Percentiles rank a stretch among this genome's conserved stretches.
Evolutionary conservation across 2,113 vertebrate genomes (phyloP).

Genomic region (Bettongia penicillata): DNA sequence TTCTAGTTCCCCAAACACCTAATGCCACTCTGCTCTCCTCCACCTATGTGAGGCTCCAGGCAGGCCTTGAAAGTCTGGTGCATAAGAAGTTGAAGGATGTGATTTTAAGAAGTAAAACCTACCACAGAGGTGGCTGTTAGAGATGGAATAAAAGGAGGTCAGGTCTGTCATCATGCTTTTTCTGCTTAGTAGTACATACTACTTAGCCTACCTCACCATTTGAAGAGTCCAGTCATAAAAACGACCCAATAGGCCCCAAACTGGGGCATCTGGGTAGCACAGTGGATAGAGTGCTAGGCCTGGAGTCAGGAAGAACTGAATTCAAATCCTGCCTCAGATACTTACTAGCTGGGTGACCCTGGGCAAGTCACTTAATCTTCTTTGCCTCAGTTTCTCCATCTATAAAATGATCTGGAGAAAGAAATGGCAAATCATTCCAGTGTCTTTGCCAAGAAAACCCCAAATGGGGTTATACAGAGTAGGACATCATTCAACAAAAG

Average conservation of each 20-base stretch:
- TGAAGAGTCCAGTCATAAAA: too few species aligned
- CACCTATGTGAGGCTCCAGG: background rate
- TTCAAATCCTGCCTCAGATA: too few species aligned
- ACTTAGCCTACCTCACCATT: background rate
- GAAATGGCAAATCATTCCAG: too few species aligned
- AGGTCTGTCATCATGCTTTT: background rate
- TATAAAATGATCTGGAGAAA: too few species aligned
- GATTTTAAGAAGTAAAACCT: background rate
- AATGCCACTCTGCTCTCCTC: background rate
- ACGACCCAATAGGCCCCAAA: too few species aligned
- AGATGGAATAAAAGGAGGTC: background rate
- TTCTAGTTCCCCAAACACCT: background rate
- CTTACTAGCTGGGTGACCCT: too few species aligned
- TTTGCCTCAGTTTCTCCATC: too few species aligned
- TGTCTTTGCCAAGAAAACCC: too few species aligned
- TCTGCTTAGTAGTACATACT: background rate
- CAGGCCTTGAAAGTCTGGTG: background rate
- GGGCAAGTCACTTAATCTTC: too few species aligned
- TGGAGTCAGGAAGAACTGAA: too few species aligned
- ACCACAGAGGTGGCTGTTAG: background rate
- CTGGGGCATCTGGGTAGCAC: too few species aligned
- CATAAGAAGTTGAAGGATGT: conserved; percentile 7
- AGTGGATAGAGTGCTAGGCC: too few species aligned
- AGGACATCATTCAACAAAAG: background rate
- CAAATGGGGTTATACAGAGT: background rate